A percentile compares a stretch with the other conserved stretches of the same genome.
Evolutionary conservation across 2,888 invertebrate genomes (phyloP).

Genomic region (Herminia tarsipennalis): DNA sequence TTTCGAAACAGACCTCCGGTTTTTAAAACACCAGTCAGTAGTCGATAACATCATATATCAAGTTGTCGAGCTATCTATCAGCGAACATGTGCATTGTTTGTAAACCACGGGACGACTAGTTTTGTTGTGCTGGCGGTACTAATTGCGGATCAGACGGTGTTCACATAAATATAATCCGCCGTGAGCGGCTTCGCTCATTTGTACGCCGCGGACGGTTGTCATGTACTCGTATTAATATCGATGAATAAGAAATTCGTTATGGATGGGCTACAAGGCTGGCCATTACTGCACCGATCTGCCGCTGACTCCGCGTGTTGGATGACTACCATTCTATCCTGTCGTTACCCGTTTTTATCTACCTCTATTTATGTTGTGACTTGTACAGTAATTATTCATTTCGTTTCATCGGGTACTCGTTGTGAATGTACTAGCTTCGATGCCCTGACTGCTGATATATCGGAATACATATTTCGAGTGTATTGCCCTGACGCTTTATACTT

Average conservation of each 20-base stretch:
- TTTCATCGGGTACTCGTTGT: slow-evolving; percentile 47
- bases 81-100: slow-evolving; percentile 47
- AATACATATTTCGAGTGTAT: slow-evolving; percentile 45
- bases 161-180: slow-evolving; percentile 81
- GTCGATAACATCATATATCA: slow-evolving; percentile 46
- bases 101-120: slow-evolving; percentile 49
- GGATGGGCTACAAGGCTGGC: slow-evolving; percentile 80
- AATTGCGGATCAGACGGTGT: slow-evolving; percentile 80
- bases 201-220: slow-evolving; percentile 80
- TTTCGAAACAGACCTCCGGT: slow-evolving; percentile 26
- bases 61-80: slow-evolving; percentile 43
- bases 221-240: slow-evolving; percentile 83
- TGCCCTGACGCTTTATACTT: slow-evolving; percentile 27
- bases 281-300: slow-evolving; percentile 71
- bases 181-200: slow-evolving; percentile 79
- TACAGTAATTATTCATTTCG: slow-evolving; percentile 55
- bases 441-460: slow-evolving; percentile 52
- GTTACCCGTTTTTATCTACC: slow-evolving; percentile 70
- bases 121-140: slow-evolving; percentile 64
- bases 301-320: slow-evolving; percentile 58
- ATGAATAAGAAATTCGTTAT: slow-evolving; percentile 85
- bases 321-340: slow-evolving; percentile 73
- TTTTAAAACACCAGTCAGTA: slow-evolving; percentile 40
- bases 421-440: slow-evolving; percentile 41
- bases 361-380: slow-evolving; percentile 68